Evolutionary conservation across 2,113 vertebrate species (phyloP).

Genomic region (Arvicanthis niloticus): DNA sequence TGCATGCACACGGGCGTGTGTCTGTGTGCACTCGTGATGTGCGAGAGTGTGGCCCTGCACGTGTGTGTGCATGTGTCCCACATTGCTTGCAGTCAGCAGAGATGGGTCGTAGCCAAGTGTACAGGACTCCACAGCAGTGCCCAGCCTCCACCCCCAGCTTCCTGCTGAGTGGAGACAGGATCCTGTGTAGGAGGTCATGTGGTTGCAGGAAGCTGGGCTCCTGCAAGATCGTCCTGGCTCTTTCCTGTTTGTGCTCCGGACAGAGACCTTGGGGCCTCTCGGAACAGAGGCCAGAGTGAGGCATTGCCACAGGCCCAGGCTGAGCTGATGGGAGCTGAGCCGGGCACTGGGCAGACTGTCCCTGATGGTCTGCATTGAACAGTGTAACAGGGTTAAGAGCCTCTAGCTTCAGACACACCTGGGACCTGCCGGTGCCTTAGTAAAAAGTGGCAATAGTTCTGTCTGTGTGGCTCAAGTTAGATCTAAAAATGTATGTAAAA

Average conservation of each 20-base stretch:
- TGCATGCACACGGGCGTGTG: neutral
- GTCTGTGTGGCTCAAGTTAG: neutral
- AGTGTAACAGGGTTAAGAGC: no score
- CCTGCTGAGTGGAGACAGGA: neutral
- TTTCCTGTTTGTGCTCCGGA: neutral
- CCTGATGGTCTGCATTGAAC: neutral
- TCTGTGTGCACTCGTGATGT: neutral
- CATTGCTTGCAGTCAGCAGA: neutral
- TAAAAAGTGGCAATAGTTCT: neutral
- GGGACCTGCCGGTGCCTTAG: neutral
- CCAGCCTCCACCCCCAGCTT: neutral
- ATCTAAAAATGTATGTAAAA: neutral
- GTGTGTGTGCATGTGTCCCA: neutral
- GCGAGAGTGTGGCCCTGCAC: neutral
- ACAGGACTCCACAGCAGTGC: neutral
- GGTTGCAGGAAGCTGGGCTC: neutral
- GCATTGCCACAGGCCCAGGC: accelerated
- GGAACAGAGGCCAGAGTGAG: neutral
- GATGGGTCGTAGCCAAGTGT: neutral
- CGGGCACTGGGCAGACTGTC: accelerated
- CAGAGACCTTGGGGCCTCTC: neutral
- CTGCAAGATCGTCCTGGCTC: neutral
- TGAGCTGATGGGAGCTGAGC: neutral
- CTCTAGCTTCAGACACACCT: neutral
- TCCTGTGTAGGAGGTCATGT: neutral